Evolutionary conservation across 2,113 vertebrate species (phyloP).

Genomic region (Cyprinodon variegatus): DNA sequence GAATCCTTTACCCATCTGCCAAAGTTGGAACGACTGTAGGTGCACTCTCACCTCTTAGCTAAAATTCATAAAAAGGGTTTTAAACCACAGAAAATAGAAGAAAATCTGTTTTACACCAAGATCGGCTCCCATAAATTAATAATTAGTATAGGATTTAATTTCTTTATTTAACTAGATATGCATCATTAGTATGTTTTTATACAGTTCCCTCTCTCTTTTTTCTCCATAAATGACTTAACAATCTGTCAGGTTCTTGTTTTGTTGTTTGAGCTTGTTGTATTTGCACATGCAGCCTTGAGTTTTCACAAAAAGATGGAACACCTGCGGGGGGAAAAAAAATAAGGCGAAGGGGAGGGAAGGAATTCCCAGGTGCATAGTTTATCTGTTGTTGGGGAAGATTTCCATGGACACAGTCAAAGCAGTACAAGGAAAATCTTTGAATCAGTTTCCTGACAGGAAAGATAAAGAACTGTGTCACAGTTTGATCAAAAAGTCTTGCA

Average conservation of each 20-base stretch:
- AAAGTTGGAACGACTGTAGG: constrained; percentile 97
- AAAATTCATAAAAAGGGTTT: background rate
- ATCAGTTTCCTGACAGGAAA: background rate
- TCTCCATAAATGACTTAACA: background rate
- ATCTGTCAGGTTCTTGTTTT: constrained; percentile 53
- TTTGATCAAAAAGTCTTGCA: background rate
- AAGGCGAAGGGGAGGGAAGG: background rate
- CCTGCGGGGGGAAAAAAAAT: constrained; percentile 31
- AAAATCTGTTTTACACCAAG: background rate
- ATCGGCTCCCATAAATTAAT: background rate
- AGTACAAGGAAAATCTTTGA: background rate
- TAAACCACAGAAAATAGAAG: background rate
- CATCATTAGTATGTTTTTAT: background rate
- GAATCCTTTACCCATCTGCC: constrained; percentile 94
- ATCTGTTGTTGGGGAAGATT: constrained; percentile 44
- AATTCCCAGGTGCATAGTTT: constrained; percentile 42
- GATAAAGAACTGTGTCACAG: background rate
- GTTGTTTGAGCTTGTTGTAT: constrained; percentile 26
- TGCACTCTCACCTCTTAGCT: constrained; percentile 32
- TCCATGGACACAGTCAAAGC: constrained; percentile 46
- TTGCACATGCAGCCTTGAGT: constrained; percentile 25
- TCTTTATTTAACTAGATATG: background rate
- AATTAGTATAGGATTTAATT: background rate
- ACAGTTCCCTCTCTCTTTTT: background rate
- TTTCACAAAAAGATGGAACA: constrained; percentile 30